Percentiles rank a stretch among this genome's conserved stretches.
Conservation (phyloP, 2,888 invertebrate species). For the Lasioglossum pauxillum region DNA sequence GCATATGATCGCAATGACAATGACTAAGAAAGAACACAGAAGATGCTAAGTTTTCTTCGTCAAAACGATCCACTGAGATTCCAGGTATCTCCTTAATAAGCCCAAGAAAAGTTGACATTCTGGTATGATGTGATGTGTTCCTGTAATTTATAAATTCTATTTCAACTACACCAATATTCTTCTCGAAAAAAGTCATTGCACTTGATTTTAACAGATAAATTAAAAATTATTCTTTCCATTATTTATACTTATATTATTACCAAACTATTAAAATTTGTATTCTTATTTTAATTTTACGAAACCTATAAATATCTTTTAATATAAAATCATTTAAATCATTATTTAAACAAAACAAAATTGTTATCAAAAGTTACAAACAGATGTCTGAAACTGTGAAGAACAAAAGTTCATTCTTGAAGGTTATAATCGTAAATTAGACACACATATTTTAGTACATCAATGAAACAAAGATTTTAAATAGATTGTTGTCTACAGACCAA, state of each 20-base stretch:
- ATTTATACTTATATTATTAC: not conserved
- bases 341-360: not conserved
- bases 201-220: not conserved
- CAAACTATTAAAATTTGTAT: not conserved
- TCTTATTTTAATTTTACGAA: not conserved
- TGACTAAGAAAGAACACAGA: conserved; percentile 88
- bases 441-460: not conserved
- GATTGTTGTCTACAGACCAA: conserved; percentile 40
- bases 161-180: conserved; percentile 45
- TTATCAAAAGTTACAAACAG: conserved; percentile 25
- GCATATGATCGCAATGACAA: conserved; percentile 88
- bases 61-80: conserved; percentile 88
- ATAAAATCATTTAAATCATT: not conserved
- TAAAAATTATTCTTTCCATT: not conserved
- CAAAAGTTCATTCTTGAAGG: conserved; percentile 1
- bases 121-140: conserved; percentile 53
- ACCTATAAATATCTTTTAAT: not conserved
- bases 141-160: conserved; percentile 74
- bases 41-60: conserved; percentile 84
- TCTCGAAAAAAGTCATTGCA: not conserved
- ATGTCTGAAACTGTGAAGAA: conserved; percentile 21
- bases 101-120: conserved; percentile 88
- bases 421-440: not conserved
- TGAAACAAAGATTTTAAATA: conserved; percentile 22
- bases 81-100: conserved; percentile 87